phyloP scores from a whole-genome alignment of 1,140 invertebrate genomes.

The Diorhabda carinulata region DNA sequence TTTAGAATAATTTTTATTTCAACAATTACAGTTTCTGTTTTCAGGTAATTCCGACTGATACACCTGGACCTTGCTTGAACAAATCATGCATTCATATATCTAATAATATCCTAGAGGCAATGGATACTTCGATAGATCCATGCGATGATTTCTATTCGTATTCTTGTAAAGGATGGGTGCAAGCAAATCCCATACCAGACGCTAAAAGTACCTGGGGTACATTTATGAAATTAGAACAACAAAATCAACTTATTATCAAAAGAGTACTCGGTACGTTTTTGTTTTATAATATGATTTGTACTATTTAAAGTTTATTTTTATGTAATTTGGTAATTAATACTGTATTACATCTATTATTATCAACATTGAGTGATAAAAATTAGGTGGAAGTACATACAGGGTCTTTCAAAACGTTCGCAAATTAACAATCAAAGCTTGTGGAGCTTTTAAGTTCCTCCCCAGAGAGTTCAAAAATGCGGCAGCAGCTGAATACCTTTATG shows the following conservation, averaged over 20 bases:
- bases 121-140: constrained; percentile 76
- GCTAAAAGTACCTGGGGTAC: constrained; percentile 92
- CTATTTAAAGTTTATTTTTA: too few species aligned
- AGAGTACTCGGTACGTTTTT: constrained; percentile 69
- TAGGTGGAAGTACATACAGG: too few species aligned
- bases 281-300: neutral
- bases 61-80: constrained; percentile 63
- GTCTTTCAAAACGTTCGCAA: too few species aligned
- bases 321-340: too few species aligned
- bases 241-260: constrained; percentile 90
- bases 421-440: too few species aligned
- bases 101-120: constrained; percentile 76
- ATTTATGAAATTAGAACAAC: constrained; percentile 89
- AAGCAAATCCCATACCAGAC: constrained; percentile 86
- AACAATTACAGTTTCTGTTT: too few species aligned
- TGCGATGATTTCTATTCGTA: constrained; percentile 95
- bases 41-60: constrained; percentile 31
- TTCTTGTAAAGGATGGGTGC: constrained; percentile 90
- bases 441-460: too few species aligned
- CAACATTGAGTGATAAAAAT: too few species aligned
- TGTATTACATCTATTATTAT: too few species aligned
- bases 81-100: constrained; percentile 82
- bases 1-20: too few species aligned
- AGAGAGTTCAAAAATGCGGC: too few species aligned
- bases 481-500: too few species aligned